Evolutionary conservation across 2,113 vertebrate genomes (phyloP).

Genomic region (Hydrolagus affinis): DNA sequence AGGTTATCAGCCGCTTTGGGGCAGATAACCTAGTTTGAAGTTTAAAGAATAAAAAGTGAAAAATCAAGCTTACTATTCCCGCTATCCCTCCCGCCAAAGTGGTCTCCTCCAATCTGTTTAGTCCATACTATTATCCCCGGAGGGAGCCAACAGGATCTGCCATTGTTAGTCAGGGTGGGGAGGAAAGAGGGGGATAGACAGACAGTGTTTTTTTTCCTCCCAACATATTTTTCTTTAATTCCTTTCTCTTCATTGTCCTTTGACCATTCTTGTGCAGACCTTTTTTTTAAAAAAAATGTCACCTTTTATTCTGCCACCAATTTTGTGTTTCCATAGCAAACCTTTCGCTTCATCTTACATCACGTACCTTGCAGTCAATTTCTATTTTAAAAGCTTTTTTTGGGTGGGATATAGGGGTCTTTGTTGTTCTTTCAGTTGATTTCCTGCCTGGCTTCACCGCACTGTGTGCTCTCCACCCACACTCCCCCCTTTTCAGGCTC

Average conservation of each 20-base stretch:
- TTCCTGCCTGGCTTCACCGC: not conserved
- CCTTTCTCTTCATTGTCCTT: not conserved
- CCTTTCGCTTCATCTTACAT: conserved; percentile 1
- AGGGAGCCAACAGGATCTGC: no score
- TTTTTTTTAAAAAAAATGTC: not conserved
- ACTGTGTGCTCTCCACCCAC: not conserved
- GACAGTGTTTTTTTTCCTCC: not conserved
- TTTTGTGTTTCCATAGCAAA: not conserved
- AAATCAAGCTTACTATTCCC: no score
- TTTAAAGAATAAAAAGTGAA: no score
- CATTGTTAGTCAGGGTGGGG: no score
- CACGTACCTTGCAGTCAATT: not conserved
- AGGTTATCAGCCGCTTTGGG: no score
- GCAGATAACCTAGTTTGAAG: no score
- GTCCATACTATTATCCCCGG: no score
- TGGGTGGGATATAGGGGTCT: not conserved
- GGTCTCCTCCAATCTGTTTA: no score
- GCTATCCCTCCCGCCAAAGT: no score
- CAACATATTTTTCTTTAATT: not conserved
- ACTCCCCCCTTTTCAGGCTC: not conserved
- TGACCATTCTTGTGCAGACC: not conserved
- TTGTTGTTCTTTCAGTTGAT: not conserved
- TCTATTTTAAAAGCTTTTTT: not conserved
- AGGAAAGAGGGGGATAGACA: no score
- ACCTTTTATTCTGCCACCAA: not conserved